phyloP scores from a whole-genome alignment of 2,888 invertebrate genomes.

The Lasioglossum calceatum region DNA sequence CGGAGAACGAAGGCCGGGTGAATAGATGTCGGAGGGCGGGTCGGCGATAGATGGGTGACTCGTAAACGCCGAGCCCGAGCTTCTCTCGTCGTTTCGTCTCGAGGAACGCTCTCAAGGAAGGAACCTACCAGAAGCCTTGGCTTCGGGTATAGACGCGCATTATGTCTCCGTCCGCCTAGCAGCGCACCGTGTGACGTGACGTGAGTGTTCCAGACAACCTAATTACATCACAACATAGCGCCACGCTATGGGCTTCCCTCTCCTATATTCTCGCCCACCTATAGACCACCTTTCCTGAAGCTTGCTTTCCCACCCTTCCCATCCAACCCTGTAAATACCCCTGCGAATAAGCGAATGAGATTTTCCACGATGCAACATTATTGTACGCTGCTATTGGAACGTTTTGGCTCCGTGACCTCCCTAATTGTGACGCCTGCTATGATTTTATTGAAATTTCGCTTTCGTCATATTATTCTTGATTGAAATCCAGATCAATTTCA shows the following conservation, averaged over 20 bases:
- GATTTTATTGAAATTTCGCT: background rate
- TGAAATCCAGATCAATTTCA: too few species aligned
- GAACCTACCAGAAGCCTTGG: slow-evolving; percentile 54
- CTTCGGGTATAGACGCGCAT: slow-evolving; percentile 75
- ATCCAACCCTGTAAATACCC: slow-evolving; percentile 23
- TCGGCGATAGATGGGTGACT: slow-evolving; percentile 74
- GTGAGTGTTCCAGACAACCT: slow-evolving; percentile 86
- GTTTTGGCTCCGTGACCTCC: background rate
- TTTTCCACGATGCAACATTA: background rate
- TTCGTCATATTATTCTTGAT: too few species aligned
- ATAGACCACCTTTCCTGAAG: slow-evolving; percentile 57
- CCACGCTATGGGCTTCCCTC: slow-evolving; percentile 63
- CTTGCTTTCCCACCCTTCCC: slow-evolving; percentile 37
- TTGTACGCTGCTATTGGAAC: background rate
- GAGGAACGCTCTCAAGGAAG: slow-evolving; percentile 59
- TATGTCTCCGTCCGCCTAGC: slow-evolving; percentile 82
- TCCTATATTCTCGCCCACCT: slow-evolving; percentile 56
- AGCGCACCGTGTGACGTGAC: slow-evolving; percentile 82
- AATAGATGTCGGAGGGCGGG: slow-evolving; percentile 74
- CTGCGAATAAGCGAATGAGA: background rate
- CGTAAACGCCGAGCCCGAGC: slow-evolving; percentile 44
- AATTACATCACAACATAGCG: slow-evolving; percentile 84
- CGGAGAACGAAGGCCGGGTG: slow-evolving; percentile 66
- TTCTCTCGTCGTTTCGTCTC: slow-evolving; percentile 32
- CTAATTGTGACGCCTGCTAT: background rate